These are phyloP conservation scores for Pleuronectes platessa DNA, from an alignment of 2,113 vertebrate species.

Conservation along the genomic window DNA sequence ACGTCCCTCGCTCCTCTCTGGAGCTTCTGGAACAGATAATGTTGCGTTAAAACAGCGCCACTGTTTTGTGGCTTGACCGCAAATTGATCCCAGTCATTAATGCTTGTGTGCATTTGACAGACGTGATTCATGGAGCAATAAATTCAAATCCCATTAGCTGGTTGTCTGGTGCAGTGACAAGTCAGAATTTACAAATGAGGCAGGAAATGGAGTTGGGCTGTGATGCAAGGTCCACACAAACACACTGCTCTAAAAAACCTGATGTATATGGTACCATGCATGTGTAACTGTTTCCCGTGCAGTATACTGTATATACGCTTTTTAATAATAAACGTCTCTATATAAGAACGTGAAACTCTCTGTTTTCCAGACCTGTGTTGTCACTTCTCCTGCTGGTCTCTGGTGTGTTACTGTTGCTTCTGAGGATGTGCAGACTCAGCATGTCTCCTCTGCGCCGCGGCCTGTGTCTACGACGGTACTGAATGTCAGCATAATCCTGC, in stretches of 20 bases:
- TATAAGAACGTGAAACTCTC: neutral
- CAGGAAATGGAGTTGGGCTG: constrained; percentile 17
- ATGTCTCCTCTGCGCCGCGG: constrained; percentile 91
- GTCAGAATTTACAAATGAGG: constrained; percentile 28
- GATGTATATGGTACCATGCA: neutral
- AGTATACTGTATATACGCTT: neutral
- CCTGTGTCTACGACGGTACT: constrained; percentile 94
- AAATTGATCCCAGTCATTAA: constrained; percentile 36
- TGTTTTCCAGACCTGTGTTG: constrained; percentile 66
- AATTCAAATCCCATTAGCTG: constrained; percentile 58
- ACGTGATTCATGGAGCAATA: constrained; percentile 51
- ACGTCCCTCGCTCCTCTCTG: constrained; percentile 85
- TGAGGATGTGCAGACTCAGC: constrained; percentile 92
- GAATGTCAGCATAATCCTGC: constrained; percentile 97
- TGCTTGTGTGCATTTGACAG: constrained; percentile 10
- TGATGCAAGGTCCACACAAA: neutral
- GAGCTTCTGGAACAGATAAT: constrained; percentile 68
- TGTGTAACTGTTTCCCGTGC: neutral
- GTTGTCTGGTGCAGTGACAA: constrained; percentile 31
- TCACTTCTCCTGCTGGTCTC: constrained; percentile 89
- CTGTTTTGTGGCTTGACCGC: neutral
- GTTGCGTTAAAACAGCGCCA: neutral
- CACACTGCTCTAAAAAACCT: neutral
- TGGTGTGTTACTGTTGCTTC: constrained; percentile 87
- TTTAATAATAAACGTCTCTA: constrained; percentile 1